A percentile compares a stretch with the other conserved stretches of the same genome.
Evolutionary conservation across 2,113 vertebrate species (phyloP).

Genomic region (Mustela lutreola): DNA sequence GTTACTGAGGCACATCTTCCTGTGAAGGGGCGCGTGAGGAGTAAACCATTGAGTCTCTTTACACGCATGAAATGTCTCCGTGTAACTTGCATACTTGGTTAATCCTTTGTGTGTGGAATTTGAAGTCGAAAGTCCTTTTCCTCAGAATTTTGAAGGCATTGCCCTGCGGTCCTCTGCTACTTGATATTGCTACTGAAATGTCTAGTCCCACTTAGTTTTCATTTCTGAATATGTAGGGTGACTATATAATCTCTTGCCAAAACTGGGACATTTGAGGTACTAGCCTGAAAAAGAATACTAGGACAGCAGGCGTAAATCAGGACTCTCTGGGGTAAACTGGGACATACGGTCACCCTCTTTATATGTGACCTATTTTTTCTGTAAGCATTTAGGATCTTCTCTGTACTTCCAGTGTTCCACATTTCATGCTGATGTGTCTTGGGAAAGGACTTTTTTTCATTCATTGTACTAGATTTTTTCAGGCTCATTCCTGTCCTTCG

Average conservation of each 20-base stretch:
- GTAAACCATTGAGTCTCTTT: conserved; percentile 8
- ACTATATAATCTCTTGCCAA: conserved; percentile 9
- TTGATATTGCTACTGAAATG: conserved; percentile 24
- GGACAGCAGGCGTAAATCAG: background rate
- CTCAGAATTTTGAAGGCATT: conserved; percentile 11
- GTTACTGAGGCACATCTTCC: conserved; percentile 16
- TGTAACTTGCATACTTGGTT: conserved; percentile 44
- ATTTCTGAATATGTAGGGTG: conserved; percentile 23
- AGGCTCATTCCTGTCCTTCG: background rate
- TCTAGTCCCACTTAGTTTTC: conserved; percentile 34
- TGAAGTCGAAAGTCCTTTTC: conserved; percentile 36
- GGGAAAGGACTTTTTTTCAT: conserved; percentile 9
- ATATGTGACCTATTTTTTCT: conserved; percentile 27
- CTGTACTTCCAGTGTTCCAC: background rate
- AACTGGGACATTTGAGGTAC: background rate
- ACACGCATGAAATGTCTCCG: background rate
- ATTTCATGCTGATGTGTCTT: conserved; percentile 6
- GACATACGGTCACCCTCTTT: background rate
- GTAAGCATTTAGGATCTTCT: conserved; percentile 21
- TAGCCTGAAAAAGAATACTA: conserved; percentile 30
- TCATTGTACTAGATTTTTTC: background rate
- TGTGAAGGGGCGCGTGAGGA: background rate
- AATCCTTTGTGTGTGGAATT: conserved; percentile 10
- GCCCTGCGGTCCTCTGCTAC: background rate
- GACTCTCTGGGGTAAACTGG: background rate